phyloP scores from a whole-genome alignment of 2,113 vertebrate species.

The Phocoena sinus region DNA sequence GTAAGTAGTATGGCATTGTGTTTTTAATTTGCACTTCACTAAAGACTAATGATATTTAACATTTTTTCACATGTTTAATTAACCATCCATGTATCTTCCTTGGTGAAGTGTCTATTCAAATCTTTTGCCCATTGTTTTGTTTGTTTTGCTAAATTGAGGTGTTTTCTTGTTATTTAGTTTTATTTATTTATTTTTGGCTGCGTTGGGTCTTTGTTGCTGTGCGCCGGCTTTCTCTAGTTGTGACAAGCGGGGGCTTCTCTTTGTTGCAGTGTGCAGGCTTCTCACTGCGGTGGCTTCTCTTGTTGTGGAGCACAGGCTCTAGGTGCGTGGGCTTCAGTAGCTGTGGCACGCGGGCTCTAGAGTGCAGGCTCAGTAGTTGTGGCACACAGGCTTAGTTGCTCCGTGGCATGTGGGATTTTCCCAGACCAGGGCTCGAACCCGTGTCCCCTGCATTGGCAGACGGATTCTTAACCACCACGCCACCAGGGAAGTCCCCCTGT shows the following conservation, averaged over 20 bases:
- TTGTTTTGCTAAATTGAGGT: too few relatives aligned
- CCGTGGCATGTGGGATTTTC: not conserved
- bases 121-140: too few relatives aligned
- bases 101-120: too few relatives aligned
- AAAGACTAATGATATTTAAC: not conserved
- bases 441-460: not conserved
- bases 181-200: not conserved
- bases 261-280: not conserved
- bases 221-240: not conserved
- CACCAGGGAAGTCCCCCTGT: not conserved
- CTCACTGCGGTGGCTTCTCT: not conserved
- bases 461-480: not conserved
- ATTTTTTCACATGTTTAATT: not conserved
- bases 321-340: too few relatives aligned
- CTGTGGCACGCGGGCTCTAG: too few relatives aligned
- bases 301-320: not conserved
- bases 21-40: not conserved
- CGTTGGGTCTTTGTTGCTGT: not conserved
- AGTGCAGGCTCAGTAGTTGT: not conserved
- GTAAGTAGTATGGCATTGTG: not conserved
- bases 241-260: not conserved
- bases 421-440: not conserved
- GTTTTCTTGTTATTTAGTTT: not conserved
- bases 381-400: not conserved
- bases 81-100: too few relatives aligned